These are phyloP conservation scores for Leptopilina drosophilae DNA, from an alignment of 2,888 invertebrate species.

Conservation along the genomic window DNA sequence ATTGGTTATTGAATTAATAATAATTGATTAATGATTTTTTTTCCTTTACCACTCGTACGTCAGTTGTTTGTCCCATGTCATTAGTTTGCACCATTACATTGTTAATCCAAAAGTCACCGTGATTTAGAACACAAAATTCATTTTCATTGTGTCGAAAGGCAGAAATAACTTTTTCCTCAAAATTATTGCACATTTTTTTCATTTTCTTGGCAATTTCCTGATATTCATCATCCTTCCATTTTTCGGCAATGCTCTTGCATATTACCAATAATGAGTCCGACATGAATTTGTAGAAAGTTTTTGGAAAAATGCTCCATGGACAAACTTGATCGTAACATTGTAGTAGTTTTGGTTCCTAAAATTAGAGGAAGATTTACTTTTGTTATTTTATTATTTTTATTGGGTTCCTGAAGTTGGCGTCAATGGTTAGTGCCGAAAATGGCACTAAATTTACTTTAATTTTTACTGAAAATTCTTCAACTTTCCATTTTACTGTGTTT, in stretches of 20 bases:
- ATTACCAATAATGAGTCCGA: slow-evolving; percentile 12
- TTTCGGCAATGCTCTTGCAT: slow-evolving; percentile 39
- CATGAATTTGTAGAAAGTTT: slow-evolving; percentile 44
- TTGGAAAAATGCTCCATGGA: slow-evolving; percentile 53
- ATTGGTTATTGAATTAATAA: no score
- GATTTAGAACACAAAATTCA: slow-evolving; percentile 66
- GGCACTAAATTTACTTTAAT: no score
- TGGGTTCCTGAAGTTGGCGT: no score
- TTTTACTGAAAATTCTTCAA: no score
- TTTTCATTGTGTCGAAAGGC: slow-evolving; percentile 51
- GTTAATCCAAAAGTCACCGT: slow-evolving; percentile 65
- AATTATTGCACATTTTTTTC: slow-evolving; percentile 37
- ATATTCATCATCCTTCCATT: slow-evolving; percentile 54
- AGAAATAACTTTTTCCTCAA: neutral
- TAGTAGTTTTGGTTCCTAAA: slow-evolving; percentile 56
- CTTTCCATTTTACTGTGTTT: no score
- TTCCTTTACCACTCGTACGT: slow-evolving; percentile 56
- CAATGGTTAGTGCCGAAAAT: no score
- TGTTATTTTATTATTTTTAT: neutral
- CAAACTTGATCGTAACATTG: slow-evolving; percentile 52
- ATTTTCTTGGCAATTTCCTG: slow-evolving; percentile 49
- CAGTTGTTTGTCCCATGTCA: slow-evolving; percentile 52
- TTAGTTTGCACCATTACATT: slow-evolving; percentile 63
- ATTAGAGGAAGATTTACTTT: neutral
- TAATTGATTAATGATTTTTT: neutral